Percentiles rank a stretch among this genome's conserved stretches.
phyloP scores from a whole-genome alignment of 2,797 vertebrate species.

The Chrysocyon brachyurus region DNA sequence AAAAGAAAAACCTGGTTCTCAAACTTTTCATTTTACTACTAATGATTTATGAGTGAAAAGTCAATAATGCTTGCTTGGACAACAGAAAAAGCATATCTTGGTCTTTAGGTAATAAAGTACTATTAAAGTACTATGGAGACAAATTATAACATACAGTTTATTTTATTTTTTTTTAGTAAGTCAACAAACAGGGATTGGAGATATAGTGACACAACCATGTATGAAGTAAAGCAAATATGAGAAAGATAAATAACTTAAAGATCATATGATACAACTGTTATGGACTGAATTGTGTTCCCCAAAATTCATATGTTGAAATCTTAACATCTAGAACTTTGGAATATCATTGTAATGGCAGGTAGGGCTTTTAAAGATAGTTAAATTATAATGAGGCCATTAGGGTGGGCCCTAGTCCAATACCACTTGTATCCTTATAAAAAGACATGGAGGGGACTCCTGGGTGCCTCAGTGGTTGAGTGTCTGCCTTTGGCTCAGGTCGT shows the following conservation, averaged over 20 bases:
- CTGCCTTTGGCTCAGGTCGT: too few relatives aligned
- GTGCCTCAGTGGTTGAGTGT: too few relatives aligned
- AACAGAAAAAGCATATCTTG: background rate
- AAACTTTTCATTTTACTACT: constrained; percentile 1
- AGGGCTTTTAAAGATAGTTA: background rate
- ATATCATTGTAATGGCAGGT: background rate
- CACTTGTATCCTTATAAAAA: background rate
- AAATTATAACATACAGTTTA: background rate
- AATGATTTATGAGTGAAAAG: constrained; percentile 62
- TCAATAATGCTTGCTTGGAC: background rate
- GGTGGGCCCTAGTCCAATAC: accelerated
- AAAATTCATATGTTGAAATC: background rate
- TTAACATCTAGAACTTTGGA: background rate
- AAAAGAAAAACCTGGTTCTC: constrained; percentile 15
- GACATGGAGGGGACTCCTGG: too few relatives aligned
- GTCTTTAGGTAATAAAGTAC: background rate
- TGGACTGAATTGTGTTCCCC: background rate
- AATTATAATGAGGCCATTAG: background rate
- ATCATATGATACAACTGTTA: background rate
- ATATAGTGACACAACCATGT: background rate
- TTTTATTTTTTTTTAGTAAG: background rate
- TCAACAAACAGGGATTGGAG: background rate
- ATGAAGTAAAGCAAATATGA: background rate
- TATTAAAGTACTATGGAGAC: background rate
- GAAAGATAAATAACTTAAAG: background rate